Conservation (phyloP, 2,797 vertebrate genomes). For the Mormyrus hasselquistii region DNA sequence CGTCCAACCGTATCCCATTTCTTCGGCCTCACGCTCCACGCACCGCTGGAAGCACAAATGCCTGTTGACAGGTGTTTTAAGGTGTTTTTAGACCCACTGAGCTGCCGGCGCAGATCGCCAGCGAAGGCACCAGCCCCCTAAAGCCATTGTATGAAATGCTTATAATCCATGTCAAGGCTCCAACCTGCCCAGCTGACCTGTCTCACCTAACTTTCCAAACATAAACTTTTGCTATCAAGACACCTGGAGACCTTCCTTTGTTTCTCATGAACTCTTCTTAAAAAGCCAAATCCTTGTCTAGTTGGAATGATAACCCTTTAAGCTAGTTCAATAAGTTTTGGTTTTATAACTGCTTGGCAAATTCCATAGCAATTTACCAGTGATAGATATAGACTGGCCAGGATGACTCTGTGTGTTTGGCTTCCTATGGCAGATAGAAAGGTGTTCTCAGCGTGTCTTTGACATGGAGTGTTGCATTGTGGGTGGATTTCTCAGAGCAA, state of each 20-base stretch:
- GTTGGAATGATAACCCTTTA: not conserved
- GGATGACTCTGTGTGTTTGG: not conserved
- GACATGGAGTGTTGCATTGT: not conserved
- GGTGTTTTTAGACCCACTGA: not conserved
- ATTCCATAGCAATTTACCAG: not conserved
- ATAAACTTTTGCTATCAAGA: not conserved
- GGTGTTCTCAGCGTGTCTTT: not conserved
- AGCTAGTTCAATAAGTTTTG: not conserved
- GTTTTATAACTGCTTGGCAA: not conserved
- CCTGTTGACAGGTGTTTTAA: not conserved
- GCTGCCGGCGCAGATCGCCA: not conserved
- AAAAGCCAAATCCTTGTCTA: not conserved
- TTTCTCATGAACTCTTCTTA: not conserved
- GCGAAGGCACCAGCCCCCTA: not conserved
- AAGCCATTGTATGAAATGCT: not conserved
- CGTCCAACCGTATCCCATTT: not conserved
- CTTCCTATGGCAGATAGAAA: too few relatives aligned
- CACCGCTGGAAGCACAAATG: not conserved
- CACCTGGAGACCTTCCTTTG: not conserved
- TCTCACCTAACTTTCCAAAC: not conserved
- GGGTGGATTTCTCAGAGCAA: not conserved
- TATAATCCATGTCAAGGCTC: not conserved
- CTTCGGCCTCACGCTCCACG: not conserved
- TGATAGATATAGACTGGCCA: not conserved
- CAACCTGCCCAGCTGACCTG: not conserved